phyloP scores from a whole-genome alignment of 2,888 invertebrate species.

The Ceramica pisi region DNA sequence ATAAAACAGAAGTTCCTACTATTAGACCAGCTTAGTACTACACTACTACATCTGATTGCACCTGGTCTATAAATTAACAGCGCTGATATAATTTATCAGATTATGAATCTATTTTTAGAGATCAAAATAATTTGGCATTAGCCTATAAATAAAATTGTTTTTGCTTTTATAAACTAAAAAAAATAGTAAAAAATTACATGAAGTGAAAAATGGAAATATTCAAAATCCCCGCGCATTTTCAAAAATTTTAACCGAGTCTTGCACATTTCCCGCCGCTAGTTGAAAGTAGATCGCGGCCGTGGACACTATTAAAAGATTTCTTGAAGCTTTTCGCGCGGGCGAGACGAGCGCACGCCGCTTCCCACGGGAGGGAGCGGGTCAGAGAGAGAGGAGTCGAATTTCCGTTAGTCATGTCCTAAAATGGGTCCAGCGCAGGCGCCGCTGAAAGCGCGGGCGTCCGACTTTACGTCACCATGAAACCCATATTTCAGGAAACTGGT shows the following conservation, averaged over 20 bases:
- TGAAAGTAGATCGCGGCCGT: constrained; percentile 91
- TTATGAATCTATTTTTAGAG: constrained; percentile 82
- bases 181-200: constrained; percentile 32
- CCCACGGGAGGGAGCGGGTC: constrained; percentile 88
- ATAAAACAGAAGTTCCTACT: constrained; percentile 64
- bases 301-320: constrained; percentile 92
- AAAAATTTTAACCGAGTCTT: constrained; percentile 78
- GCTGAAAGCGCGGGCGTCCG: constrained; percentile 90
- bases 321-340: constrained; percentile 90
- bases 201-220: constrained; percentile 33
- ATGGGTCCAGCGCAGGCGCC: constrained; percentile 92
- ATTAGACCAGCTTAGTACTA: constrained; percentile 56
- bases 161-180: constrained; percentile 19
- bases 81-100: constrained; percentile 72
- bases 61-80: constrained; percentile 68
- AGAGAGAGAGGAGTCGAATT: constrained; percentile 91
- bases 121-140: constrained; percentile 41
- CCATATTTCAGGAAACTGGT: constrained; percentile 89
- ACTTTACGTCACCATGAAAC: constrained; percentile 89
- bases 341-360: constrained; percentile 83
- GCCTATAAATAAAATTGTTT: constrained; percentile 18
- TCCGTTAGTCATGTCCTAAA: constrained; percentile 94
- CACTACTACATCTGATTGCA: constrained; percentile 70
- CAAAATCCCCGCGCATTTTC: constrained; percentile 74
- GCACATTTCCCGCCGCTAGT: constrained; percentile 89